A percentile compares a stretch with the other conserved stretches of the same genome.
phyloP scores from a whole-genome alignment of 2,797 vertebrate genomes.

The Hapalemur alaotrensis region DNA sequence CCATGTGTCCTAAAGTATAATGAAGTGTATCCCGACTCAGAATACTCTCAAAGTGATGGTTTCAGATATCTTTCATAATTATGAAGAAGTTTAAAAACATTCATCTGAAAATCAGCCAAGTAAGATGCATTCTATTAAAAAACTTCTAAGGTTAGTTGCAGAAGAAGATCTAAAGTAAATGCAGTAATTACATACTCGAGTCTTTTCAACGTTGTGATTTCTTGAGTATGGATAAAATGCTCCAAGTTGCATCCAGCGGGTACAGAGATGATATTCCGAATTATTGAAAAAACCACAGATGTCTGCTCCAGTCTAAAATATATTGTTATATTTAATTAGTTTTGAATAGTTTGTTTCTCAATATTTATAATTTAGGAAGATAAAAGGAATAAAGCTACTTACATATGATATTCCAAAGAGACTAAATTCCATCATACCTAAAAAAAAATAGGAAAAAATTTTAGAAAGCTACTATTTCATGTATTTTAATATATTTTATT shows the following conservation, averaged over 20 bases:
- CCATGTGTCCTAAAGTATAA: not conserved
- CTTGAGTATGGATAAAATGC: constrained; percentile 96
- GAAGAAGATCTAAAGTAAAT: not conserved
- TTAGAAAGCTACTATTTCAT: not conserved
- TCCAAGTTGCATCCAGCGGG: constrained; percentile 96
- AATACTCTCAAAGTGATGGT: not conserved
- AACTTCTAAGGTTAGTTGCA: not conserved
- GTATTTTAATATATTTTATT: constrained; percentile 9
- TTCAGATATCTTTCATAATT: not conserved
- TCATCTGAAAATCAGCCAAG: not conserved
- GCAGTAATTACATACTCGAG: constrained; percentile 53
- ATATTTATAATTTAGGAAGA: not conserved
- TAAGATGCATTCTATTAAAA: not conserved
- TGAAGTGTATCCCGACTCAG: not conserved
- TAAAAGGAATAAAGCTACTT: constrained; percentile 79
- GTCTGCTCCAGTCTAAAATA: constrained; percentile 93
- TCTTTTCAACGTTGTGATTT: constrained; percentile 89
- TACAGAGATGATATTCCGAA: constrained; percentile 91
- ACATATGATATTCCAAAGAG: constrained; percentile 96
- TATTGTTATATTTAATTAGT: constrained; percentile 43
- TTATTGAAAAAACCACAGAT: constrained; percentile 94
- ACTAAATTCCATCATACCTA: constrained; percentile 98
- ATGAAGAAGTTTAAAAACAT: not conserved
- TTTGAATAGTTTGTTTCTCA: not conserved
- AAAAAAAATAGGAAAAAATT: constrained; percentile 53